Percentiles rank a stretch among this genome's conserved stretches.
Evolutionary conservation across 2,888 invertebrate genomes (phyloP).

Genomic region (Caenorhabditis sulstoni): DNA sequence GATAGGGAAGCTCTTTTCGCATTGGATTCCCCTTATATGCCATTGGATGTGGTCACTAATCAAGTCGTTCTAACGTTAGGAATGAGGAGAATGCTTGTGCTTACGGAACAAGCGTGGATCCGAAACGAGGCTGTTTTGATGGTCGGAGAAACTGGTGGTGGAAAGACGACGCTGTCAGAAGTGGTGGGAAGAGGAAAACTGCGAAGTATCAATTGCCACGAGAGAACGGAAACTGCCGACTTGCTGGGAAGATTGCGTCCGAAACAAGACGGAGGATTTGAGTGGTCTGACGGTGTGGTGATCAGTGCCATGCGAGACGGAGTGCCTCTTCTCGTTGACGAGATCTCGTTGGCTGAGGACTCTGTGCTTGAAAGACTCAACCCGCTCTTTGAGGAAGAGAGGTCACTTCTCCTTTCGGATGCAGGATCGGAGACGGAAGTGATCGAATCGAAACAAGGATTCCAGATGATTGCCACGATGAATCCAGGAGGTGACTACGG

Average conservation of each 20-base stretch:
- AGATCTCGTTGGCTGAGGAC: constrained; percentile 93
- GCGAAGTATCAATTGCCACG: constrained; percentile 94
- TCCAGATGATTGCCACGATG: constrained; percentile 97
- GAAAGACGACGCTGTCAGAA: constrained; percentile 76
- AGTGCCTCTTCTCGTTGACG: constrained; percentile 93
- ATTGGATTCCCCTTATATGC: constrained; percentile 74
- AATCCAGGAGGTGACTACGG: constrained; percentile 99
- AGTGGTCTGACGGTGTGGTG: constrained; percentile 97
- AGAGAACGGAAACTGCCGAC: constrained; percentile 98
- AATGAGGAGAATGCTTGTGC: constrained; percentile 86
- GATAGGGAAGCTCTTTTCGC: constrained; percentile 70
- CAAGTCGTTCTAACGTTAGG: constrained; percentile 96
- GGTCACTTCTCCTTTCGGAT: constrained; percentile 92
- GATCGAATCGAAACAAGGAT: constrained; percentile 85
- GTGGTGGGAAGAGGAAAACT: constrained; percentile 85
- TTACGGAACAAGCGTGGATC: constrained; percentile 87
- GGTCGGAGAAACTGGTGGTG: constrained; percentile 93
- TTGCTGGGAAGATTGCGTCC: constrained; percentile 96
- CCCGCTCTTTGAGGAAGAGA: constrained; percentile 91
- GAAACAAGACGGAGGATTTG: constrained; percentile 84
- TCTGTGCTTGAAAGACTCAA: constrained; percentile 94
- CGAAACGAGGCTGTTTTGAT: constrained; percentile 95
- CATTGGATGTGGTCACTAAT: constrained; percentile 82
- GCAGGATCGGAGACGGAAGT: constrained; percentile 85
- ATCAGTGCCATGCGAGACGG: constrained; percentile 92